These are phyloP conservation scores for Chroicocephalus ridibundus DNA, from an alignment of 2,113 vertebrate genomes.

Conservation along the genomic window DNA sequence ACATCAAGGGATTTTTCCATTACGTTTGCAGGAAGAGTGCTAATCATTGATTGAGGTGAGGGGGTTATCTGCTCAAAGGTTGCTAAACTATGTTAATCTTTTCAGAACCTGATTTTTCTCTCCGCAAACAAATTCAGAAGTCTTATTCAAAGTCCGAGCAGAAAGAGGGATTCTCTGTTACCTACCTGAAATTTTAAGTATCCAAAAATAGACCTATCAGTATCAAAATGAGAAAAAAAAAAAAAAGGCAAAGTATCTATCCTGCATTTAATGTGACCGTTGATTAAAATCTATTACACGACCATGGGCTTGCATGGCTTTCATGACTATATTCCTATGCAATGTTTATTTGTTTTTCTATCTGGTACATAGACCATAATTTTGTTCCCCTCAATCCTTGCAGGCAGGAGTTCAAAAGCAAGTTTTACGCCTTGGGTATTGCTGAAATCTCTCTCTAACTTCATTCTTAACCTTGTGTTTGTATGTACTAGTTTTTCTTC, in stretches of 20 bases:
- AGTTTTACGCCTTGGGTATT: not conserved
- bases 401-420: not conserved
- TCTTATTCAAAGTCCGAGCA: not conserved
- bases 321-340: not conserved
- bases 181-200: not conserved
- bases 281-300: not conserved
- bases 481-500: not conserved
- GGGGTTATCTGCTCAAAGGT: not conserved
- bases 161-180: not conserved
- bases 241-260: not conserved
- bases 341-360: not conserved
- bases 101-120: not conserved
- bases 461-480: not conserved
- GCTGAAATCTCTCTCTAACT: not conserved
- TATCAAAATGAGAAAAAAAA: not conserved
- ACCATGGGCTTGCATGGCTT: not conserved
- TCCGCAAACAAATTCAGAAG: not conserved
- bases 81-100: not conserved
- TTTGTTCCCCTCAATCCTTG: not conserved
- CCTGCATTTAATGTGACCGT: not conserved
- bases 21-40: not conserved
- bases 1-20: not conserved
- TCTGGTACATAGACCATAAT: not conserved
- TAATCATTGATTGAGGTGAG: not conserved
- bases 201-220: not conserved